A percentile compares a stretch with the other conserved stretches of the same genome.
phyloP scores from a whole-genome alignment of 1,140 invertebrate species.

The Caligus rogercresseyi region DNA sequence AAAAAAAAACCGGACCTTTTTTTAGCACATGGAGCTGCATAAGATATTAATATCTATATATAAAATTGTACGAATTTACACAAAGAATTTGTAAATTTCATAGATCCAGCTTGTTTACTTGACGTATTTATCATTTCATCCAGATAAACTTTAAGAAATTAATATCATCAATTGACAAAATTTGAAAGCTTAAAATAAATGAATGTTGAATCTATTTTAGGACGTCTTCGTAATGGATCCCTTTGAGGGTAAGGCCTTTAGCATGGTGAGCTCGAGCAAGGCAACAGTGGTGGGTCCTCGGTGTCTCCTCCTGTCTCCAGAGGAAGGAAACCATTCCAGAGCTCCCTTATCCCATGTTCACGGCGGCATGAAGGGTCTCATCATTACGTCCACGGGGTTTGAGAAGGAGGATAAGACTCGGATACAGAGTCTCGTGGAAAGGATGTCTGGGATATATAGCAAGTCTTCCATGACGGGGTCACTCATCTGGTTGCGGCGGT shows the following conservation, averaged over 20 bases:
- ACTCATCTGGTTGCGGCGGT: constrained; percentile 61
- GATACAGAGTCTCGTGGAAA: constrained; percentile 47
- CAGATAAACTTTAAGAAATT: no score
- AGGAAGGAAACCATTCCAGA: constrained; percentile 51
- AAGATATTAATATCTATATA: no score
- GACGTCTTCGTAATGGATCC: constrained; percentile 54
- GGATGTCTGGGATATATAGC: constrained; percentile 62
- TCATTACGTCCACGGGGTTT: constrained; percentile 52
- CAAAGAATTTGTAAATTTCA: no score
- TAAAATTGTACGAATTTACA: no score
- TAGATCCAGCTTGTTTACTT: no score
- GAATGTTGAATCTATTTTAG: no score
- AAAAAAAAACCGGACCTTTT: no score
- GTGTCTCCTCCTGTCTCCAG: constrained; percentile 54
- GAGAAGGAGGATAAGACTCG: constrained; percentile 41
- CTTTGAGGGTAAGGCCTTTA: constrained; percentile 48
- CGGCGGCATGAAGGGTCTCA: constrained; percentile 57
- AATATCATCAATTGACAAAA: no score
- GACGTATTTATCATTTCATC: no score
- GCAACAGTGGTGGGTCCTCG: constrained; percentile 49
- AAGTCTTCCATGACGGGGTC: constrained; percentile 46
- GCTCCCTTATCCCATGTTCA: constrained; percentile 52
- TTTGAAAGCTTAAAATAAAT: no score
- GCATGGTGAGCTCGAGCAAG: constrained; percentile 32
- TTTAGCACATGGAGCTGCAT: no score